Conservation (phyloP, 2,113 vertebrate genomes). For the Leptobrachium ailaonicum region DNA sequence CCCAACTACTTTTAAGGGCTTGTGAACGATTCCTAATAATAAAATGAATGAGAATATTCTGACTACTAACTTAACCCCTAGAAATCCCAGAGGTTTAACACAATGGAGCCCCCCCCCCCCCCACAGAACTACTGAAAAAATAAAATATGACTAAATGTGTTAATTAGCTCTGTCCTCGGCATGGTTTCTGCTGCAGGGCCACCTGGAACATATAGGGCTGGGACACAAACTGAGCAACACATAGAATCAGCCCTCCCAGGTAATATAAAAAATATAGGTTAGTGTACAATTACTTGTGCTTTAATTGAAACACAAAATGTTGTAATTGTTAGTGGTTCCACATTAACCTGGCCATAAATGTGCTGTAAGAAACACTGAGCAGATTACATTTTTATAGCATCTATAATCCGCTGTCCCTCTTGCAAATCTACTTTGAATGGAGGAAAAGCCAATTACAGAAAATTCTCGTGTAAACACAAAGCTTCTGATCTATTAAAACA, state of each 20-base stretch:
- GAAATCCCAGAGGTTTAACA: no score
- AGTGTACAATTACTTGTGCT: background rate
- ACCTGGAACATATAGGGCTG: background rate
- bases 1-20: no score
- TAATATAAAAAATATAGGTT: constrained; percentile 4
- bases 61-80: no score
- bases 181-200: background rate
- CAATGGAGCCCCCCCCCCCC: no score
- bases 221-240: background rate
- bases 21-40: no score
- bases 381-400: constrained; percentile 27
- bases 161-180: background rate
- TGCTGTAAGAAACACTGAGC: constrained; percentile 7
- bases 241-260: background rate
- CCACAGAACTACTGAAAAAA: background rate
- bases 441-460: constrained; percentile 24
- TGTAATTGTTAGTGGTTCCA: constrained; percentile 2
- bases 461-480: constrained; percentile 37
- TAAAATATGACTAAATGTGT: background rate
- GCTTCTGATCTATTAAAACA: constrained; percentile 20
- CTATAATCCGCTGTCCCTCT: constrained; percentile 14
- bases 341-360: constrained; percentile 12
- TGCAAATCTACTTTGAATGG: constrained; percentile 35
- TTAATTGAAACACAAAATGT: constrained; percentile 5
- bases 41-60: no score